Base-by-base conservation (phyloP, 1,140 invertebrate species). In the Colletes latitarsis region DNA sequence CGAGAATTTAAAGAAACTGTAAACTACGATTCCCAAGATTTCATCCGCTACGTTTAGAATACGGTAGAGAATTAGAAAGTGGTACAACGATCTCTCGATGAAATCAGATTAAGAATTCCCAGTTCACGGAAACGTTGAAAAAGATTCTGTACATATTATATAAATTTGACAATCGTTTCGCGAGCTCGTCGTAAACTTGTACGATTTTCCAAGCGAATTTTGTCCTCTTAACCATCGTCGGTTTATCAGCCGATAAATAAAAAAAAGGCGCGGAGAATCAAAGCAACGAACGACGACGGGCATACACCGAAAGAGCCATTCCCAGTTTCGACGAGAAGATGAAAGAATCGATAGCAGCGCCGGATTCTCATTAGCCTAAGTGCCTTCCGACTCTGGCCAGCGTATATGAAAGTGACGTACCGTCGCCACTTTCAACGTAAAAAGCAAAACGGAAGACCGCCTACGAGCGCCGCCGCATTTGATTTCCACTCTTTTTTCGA, bases 351-450 rank as follows among this genome's bases (percentile, higher is more conserved):
- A 89, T 88, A 82, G 57, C 39, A 67, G 30, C n/a, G 58, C 21
- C 82, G 75, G 64, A 75, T 86, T 86, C 84, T 91, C 89, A 91
- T 89, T 90, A 91, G 77, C 82, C 83, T 82, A 78, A 89, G 89
- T 90, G 88, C 89, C 84, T 80, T 80, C 80, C 77, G 83, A 83
- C 81, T 88, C 82, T 83, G 87, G 83, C 81, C 84, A 88, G 80
- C 83, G 43, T 30, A 78, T 80, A 79, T 73, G 74, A 82, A 83
- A 79, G 74, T 86, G 82, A 85, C 78, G 77, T 70, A 81, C 60
- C 71, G 39, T 62, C 66, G 46, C 53, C 39, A 70, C 52, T 77
- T 69, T 55, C 39, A 57, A 19, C n/a, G 66, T 62, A 70, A 63
- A 77, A 62, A 62, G 17, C 30, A 30, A 49, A 76, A 52, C 53